phyloP scores from a whole-genome alignment of 2,888 invertebrate species.

The Brassicogethes aeneus region DNA sequence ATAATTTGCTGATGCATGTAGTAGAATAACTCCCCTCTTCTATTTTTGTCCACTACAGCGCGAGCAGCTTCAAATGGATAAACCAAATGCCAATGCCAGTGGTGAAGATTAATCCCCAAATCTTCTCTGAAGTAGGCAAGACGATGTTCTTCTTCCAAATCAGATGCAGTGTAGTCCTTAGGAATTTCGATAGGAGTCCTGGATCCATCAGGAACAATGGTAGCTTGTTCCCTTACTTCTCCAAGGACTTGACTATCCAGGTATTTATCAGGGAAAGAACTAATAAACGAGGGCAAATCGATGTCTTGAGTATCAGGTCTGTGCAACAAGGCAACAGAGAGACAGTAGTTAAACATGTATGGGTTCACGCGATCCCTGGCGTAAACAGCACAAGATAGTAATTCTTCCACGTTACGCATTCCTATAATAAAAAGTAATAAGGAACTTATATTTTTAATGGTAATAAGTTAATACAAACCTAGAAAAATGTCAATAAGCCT shows the following conservation, averaged over 20 bases:
- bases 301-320: constrained; percentile 61
- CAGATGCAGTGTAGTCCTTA: constrained; percentile 64
- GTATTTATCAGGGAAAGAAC: constrained; percentile 76
- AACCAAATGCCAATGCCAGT: constrained; percentile 85
- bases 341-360: constrained; percentile 70
- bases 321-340: constrained; percentile 68
- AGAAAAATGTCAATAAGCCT: constrained; percentile 61
- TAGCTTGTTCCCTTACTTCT: constrained; percentile 59
- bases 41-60: constrained; percentile 59
- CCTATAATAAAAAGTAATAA: constrained; percentile 32
- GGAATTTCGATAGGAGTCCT: constrained; percentile 63
- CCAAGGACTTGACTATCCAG: constrained; percentile 65
- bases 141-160: constrained; percentile 65
- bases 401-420: constrained; percentile 60
- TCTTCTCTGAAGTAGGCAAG: constrained; percentile 79
- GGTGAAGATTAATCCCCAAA: constrained; percentile 73
- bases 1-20: constrained; percentile 65
- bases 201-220: constrained; percentile 50
- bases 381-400: constrained; percentile 59
- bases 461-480: constrained; percentile 46
- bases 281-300: constrained; percentile 62
- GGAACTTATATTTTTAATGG: neutral
- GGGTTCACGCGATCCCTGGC: constrained; percentile 69
- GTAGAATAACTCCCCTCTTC: constrained; percentile 67
- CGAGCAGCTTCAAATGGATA: constrained; percentile 61